A percentile compares a stretch with the other conserved stretches of the same genome.
Conservation (phyloP, 2,888 invertebrate species). For the Eilema sororculum region DNA sequence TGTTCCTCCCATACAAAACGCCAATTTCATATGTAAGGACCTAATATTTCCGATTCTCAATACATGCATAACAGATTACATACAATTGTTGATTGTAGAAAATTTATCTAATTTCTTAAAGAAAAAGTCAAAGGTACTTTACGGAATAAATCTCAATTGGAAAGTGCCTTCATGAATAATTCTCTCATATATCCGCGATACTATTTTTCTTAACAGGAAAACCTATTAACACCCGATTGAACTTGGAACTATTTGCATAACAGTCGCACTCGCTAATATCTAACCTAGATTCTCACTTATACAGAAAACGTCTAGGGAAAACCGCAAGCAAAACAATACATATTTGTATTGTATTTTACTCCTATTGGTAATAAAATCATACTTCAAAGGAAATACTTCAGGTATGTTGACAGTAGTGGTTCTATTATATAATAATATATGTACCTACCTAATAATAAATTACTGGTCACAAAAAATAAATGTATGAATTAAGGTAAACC, state of each 20-base stretch:
- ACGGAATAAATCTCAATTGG: not conserved
- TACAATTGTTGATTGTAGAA: not conserved
- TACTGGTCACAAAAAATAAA: not conserved
- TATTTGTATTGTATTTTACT: not conserved
- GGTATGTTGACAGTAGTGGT: not conserved
- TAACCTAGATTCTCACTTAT: not conserved
- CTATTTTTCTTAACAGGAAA: not conserved
- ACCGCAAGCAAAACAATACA: not conserved
- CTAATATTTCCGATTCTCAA: not conserved
- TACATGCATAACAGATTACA: not conserved
- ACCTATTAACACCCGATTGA: not conserved
- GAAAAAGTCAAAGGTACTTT: not conserved
- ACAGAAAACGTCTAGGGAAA: not conserved
- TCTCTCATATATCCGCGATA: not conserved
- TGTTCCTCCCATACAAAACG: too few relatives aligned
- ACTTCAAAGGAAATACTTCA: not conserved
- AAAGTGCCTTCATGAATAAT: not conserved
- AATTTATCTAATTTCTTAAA: not conserved
- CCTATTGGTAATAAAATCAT: not conserved
- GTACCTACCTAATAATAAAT: too few relatives aligned
- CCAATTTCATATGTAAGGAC: too few relatives aligned
- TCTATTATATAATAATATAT: not conserved
- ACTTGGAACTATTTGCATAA: not conserved
- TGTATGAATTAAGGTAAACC: too few relatives aligned
- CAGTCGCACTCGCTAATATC: not conserved